phyloP scores from a whole-genome alignment of 2,113 vertebrate genomes.

The Phasianus colchicus region DNA sequence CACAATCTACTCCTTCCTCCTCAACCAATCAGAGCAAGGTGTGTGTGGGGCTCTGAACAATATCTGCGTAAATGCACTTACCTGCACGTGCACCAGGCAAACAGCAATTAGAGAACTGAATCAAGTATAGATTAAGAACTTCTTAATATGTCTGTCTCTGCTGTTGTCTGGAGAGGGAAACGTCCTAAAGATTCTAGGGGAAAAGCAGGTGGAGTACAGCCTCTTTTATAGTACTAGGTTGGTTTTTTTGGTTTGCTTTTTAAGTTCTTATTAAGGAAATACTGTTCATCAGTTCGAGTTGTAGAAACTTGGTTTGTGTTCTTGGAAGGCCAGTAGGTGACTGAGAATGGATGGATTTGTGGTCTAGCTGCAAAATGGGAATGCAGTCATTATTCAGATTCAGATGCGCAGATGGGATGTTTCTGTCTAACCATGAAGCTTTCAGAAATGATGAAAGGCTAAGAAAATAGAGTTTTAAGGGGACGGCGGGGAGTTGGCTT shows the following conservation, averaged over 20 bases:
- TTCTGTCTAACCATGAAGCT: not conserved
- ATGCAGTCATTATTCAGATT: not conserved
- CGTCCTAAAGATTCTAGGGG: not conserved
- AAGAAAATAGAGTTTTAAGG: not conserved
- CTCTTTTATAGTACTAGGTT: not conserved
- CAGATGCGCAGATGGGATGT: not conserved
- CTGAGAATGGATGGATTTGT: not conserved
- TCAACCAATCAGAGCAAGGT: constrained; percentile 97
- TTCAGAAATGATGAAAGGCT: not conserved
- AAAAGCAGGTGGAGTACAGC: not conserved
- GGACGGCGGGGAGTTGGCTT: not conserved
- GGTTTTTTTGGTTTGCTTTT: not conserved
- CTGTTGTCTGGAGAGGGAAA: not conserved
- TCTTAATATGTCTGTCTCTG: not conserved
- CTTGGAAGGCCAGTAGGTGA: not conserved
- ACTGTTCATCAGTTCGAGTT: not conserved
- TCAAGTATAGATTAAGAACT: not conserved
- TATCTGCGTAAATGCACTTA: not conserved
- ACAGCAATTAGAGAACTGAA: not conserved
- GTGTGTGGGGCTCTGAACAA: not conserved
- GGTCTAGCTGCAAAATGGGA: not conserved
- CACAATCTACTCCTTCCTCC: constrained; percentile 91
- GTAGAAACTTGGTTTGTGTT: not conserved
- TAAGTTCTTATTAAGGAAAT: not conserved
- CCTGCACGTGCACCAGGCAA: constrained; percentile 9